phyloP scores from a whole-genome alignment of 2,113 vertebrate species.

The Taurulus bubalis region DNA sequence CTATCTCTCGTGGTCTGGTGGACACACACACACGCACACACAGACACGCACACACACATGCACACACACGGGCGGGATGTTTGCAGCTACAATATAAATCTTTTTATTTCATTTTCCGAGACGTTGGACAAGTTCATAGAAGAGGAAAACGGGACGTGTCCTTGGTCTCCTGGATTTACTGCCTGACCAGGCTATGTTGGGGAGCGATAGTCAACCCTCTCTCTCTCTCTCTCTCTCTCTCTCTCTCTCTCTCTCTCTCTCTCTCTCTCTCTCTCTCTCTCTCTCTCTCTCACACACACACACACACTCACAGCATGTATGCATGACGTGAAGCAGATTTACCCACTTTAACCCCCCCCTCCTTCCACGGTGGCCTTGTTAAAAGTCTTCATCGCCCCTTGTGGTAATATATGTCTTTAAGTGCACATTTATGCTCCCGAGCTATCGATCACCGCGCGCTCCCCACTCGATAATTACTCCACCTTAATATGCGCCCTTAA shows the following conservation, averaged over 20 bases:
- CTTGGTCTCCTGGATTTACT: constrained; percentile 82
- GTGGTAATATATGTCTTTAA: constrained; percentile 82
- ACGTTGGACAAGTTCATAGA: constrained; percentile 83
- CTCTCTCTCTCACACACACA: constrained; percentile 12
- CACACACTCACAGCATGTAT: constrained; percentile 32
- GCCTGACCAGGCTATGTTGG: constrained; percentile 58
- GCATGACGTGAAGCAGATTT: constrained; percentile 60
- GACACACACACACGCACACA: constrained; percentile 1
- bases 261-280: too few species aligned
- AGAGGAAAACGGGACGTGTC: constrained; percentile 81
- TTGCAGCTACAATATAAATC: constrained; percentile 82
- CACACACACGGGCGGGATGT: constrained; percentile 41
- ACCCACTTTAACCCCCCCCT: constrained; percentile 54
- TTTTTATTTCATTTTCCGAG: constrained; percentile 85
- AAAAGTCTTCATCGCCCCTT: constrained; percentile 77
- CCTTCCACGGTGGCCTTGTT: constrained; percentile 69
- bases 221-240: neutral
- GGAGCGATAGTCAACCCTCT: constrained; percentile 38
- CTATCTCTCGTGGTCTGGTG: constrained; percentile 27
- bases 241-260: neutral
- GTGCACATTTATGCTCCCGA: constrained; percentile 76
- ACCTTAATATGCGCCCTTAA: constrained; percentile 80
- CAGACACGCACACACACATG: constrained; percentile 32
- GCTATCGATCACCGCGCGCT: constrained; percentile 79
- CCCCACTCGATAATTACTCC: constrained; percentile 77